Base-by-base conservation (phyloP, 2,797 vertebrate genomes). In the Tolypeutes matacus region DNA sequence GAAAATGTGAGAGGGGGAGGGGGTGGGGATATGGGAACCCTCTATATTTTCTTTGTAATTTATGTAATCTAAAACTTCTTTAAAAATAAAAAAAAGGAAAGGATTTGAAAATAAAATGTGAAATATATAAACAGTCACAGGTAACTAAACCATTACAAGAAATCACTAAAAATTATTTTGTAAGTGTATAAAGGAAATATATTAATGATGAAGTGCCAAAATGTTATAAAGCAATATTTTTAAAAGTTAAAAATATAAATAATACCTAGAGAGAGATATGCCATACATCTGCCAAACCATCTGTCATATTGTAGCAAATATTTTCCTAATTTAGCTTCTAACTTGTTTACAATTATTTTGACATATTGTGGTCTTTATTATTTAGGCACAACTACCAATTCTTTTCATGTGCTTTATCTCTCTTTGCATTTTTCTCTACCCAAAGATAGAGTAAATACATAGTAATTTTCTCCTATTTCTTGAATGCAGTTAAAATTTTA, bases 291-390 rank as follows among this genome's bases (percentile, higher is more conserved):
- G 46, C 20, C 89, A 91, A 29, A 34, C 62, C 70, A 77, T 58
- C 29, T 90, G 36, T 69, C 51, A 64, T 93, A 62, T 51, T 42
- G 60, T 2, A 65, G 58, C n/a, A 58, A 65, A 25, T 56, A 49
- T 73, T 77, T 95, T 92, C 34, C 53, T 67, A 39, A 18, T 65
- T 72, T 88, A 65, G 39, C n/a, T 91, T 91, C 78, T 36, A 67
- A 49, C 58, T 53, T 56, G n/a, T 39, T 95, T 88, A 87, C 20
- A 88, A 46, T 69, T 77, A 92, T 77, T 77, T 58, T 58, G 42
- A 64, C 9, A 69, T 81, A 34, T n/a, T 58, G 49, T 51, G 65
- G 29, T 80, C 65, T 78, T 94, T 91, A 93, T 60, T 14, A 49
- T 62, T 76, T 72, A 85, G 21, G 12, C 10, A 80, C 86, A 87